Percentiles rank a stretch among this genome's conserved stretches.
Evolutionary conservation across 2,888 invertebrate genomes (phyloP).

Genomic region (Pterostichus niger): DNA sequence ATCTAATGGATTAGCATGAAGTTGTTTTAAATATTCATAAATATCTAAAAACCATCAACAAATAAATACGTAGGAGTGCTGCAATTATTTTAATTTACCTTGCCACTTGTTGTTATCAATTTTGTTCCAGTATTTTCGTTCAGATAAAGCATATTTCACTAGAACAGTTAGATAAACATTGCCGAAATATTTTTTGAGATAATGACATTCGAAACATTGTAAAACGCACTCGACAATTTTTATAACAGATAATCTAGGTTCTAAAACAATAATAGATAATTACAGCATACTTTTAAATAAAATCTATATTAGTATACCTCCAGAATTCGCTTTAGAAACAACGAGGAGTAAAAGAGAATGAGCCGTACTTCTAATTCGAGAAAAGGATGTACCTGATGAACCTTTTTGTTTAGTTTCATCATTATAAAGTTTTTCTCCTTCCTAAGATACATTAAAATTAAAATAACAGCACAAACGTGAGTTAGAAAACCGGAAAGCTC

Average conservation of each 20-base stretch:
- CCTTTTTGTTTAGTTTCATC: conserved; percentile 76
- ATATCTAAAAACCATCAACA: conserved; percentile 67
- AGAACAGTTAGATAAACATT: conserved; percentile 80
- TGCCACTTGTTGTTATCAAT: conserved; percentile 80
- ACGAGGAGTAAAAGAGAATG: conserved; percentile 75
- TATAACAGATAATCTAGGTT: conserved; percentile 76
- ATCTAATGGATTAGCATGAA: conserved; percentile 32
- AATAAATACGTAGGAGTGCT: conserved; percentile 36
- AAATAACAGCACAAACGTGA: conserved; percentile 52
- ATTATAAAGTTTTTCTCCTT: conserved; percentile 78
- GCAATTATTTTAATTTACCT: conserved; percentile 75
- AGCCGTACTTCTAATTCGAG: background rate
- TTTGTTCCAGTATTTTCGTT: conserved; percentile 78
- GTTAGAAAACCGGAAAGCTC: conserved; percentile 1
- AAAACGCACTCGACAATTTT: conserved; percentile 76
- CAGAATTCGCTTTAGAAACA: conserved; percentile 78
- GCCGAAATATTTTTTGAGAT: conserved; percentile 74
- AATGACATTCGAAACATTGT: conserved; percentile 74
- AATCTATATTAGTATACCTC: conserved; percentile 69
- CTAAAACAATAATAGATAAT: conserved; percentile 70
- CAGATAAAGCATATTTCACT: conserved; percentile 79
- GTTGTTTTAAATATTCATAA: conserved; percentile 66
- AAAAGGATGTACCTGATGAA: conserved; percentile 64
- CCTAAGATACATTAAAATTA: conserved; percentile 74
- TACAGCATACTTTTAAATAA: conserved; percentile 33